These are phyloP conservation scores for Zele albiditarsus DNA, from an alignment of 2,888 invertebrate genomes.

Conservation along the genomic window DNA sequence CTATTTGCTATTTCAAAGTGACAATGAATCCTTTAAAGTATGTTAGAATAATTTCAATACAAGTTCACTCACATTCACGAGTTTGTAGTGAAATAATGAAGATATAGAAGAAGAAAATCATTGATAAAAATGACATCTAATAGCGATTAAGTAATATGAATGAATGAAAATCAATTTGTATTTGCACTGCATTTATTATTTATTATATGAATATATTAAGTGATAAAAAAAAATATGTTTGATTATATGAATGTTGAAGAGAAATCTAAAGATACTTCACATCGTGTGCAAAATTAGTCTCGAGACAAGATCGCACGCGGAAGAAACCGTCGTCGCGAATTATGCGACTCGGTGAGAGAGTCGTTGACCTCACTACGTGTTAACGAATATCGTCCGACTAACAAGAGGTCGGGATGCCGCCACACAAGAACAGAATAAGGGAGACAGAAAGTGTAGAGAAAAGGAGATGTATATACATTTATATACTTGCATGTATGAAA, in stretches of 20 bases:
- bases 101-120: background rate
- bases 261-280: conserved; percentile 39
- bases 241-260: conserved; percentile 15
- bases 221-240: background rate
- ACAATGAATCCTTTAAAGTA: too few species aligned
- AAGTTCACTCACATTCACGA: too few species aligned
- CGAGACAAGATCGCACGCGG: conserved; percentile 48
- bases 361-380: conserved; percentile 64
- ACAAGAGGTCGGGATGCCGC: conserved; percentile 58
- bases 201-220: background rate
- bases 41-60: too few species aligned
- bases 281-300: conserved; percentile 42
- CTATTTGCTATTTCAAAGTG: background rate
- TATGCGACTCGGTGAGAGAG: conserved; percentile 55
- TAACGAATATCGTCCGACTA: conserved; percentile 66
- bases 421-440: conserved; percentile 29
- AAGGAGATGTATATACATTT: conserved; percentile 15
- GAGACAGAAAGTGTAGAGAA: background rate
- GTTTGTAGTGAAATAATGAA: background rate
- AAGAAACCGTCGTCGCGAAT: conserved; percentile 53
- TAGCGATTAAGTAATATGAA: background rate
- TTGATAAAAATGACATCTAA: background rate
- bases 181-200: background rate
- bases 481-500: too few species aligned
- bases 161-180: background rate